phyloP scores from a whole-genome alignment of 2,797 vertebrate genomes.

The Trachops cirrhosus region DNA sequence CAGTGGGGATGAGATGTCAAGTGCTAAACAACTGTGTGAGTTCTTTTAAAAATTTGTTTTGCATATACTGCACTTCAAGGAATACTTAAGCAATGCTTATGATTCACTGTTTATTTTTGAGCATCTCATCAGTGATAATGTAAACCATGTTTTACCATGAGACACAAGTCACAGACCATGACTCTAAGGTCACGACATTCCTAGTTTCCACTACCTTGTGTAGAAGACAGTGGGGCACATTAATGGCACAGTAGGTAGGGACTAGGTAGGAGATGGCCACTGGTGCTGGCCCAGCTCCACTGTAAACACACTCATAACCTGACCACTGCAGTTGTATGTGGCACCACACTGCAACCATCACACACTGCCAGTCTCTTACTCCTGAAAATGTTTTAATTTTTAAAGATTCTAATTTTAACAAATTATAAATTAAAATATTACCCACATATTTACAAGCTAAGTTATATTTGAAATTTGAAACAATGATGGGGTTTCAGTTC shows the following conservation, averaged over 20 bases:
- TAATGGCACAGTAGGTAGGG: fast-evolving
- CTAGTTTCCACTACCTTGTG: fast-evolving
- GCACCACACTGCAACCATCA: background rate
- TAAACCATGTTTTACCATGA: background rate
- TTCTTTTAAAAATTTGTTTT: background rate
- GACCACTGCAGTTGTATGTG: fast-evolving
- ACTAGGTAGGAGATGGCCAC: fast-evolving
- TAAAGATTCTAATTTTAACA: background rate
- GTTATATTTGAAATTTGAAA: background rate
- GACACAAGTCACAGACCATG: no score
- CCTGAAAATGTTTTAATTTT: background rate
- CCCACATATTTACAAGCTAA: background rate
- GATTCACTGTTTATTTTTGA: background rate
- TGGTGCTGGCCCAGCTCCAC: fast-evolving
- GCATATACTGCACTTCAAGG: background rate
- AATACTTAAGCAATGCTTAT: background rate
- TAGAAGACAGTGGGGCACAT: background rate
- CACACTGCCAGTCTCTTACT: background rate
- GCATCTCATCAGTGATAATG: background rate
- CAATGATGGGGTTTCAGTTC: background rate
- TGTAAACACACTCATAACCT: fast-evolving
- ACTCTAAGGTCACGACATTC: background rate
- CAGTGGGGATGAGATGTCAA: fast-evolving
- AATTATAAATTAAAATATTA: background rate
- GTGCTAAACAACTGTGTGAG: background rate